phyloP scores from a whole-genome alignment of 30 jellyfish, hydroid and myxozoan species.

The Euphysa ruthae region DNA sequence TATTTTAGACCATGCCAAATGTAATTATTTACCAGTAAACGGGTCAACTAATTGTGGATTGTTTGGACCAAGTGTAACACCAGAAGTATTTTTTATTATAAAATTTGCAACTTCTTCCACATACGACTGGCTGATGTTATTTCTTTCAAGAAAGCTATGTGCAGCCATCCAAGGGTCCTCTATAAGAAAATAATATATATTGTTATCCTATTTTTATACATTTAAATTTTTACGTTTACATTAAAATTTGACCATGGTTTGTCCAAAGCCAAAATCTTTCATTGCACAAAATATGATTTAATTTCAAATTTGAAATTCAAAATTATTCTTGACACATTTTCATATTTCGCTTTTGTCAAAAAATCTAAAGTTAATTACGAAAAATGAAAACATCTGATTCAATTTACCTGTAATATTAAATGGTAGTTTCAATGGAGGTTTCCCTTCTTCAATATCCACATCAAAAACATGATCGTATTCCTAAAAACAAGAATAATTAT shows the following conservation, averaged over 20 bases:
- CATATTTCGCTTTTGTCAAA: too few relatives aligned
- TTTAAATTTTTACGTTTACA: background rate
- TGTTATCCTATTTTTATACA: background rate
- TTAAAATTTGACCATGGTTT: background rate
- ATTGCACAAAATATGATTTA: background rate
- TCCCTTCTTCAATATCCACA: constrained; percentile 93
- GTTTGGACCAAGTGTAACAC: constrained; percentile 66
- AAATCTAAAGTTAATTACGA: too few relatives aligned
- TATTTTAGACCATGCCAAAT: too few relatives aligned
- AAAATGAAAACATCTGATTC: background rate
- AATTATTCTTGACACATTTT: too few relatives aligned
- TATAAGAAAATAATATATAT: constrained; percentile 2
- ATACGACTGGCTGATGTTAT: constrained; percentile 79
- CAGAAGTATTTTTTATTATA: constrained; percentile 68
- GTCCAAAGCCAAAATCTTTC: background rate
- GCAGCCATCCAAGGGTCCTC: constrained; percentile 99
- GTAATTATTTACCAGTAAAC: constrained; percentile 56
- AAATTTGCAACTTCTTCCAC: constrained; percentile 88
- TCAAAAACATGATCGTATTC: constrained; percentile 90
- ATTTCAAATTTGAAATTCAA: too few relatives aligned
- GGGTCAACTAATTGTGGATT: constrained; percentile 60
- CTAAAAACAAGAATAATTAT: constrained; percentile 20
- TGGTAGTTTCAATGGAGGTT: constrained; percentile 91
- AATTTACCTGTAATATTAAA: constrained; percentile 72
- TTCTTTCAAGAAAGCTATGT: constrained; percentile 55